Evolutionary conservation across 2,113 vertebrate genomes (phyloP).

Genomic region (Amphiprion ocellaris): DNA sequence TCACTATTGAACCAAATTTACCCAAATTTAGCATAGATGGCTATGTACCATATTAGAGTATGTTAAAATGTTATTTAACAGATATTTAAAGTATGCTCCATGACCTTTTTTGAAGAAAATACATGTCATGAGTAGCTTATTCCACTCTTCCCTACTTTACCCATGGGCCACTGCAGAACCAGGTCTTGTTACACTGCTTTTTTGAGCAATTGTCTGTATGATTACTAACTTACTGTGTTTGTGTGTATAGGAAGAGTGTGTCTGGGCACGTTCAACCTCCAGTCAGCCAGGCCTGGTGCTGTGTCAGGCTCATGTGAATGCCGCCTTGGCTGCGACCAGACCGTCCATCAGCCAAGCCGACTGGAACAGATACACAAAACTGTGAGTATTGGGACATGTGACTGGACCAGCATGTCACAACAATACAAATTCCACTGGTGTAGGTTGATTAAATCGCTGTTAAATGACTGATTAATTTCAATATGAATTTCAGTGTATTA

Average conservation of each 20-base stretch:
- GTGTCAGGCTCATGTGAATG: slow-evolving; percentile 85
- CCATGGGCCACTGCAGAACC: neutral
- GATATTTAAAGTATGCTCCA: too few species aligned
- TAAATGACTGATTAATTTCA: neutral
- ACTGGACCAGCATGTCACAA: neutral
- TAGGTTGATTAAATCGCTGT: neutral
- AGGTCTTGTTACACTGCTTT: neutral
- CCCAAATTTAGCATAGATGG: too few species aligned
- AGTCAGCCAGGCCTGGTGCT: slow-evolving; percentile 82
- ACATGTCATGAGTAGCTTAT: too few species aligned
- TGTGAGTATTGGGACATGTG: slow-evolving; percentile 86
- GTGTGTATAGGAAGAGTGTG: slow-evolving; percentile 39
- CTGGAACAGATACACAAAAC: slow-evolving; percentile 89
- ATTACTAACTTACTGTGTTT: slow-evolving; percentile 1
- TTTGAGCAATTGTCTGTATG: neutral
- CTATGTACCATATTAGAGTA: too few species aligned
- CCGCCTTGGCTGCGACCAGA: slow-evolving; percentile 87
- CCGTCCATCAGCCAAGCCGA: slow-evolving; percentile 91
- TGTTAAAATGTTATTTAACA: too few species aligned
- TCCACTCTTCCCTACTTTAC: too few species aligned
- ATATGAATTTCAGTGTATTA: neutral
- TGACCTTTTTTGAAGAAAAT: too few species aligned
- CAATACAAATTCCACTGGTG: neutral
- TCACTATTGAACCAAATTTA: too few species aligned
- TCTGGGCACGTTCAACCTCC: slow-evolving; percentile 71